Evolutionary conservation across 2,888 invertebrate genomes (phyloP).

Genomic region (Elaeidobius kamerunicus): DNA sequence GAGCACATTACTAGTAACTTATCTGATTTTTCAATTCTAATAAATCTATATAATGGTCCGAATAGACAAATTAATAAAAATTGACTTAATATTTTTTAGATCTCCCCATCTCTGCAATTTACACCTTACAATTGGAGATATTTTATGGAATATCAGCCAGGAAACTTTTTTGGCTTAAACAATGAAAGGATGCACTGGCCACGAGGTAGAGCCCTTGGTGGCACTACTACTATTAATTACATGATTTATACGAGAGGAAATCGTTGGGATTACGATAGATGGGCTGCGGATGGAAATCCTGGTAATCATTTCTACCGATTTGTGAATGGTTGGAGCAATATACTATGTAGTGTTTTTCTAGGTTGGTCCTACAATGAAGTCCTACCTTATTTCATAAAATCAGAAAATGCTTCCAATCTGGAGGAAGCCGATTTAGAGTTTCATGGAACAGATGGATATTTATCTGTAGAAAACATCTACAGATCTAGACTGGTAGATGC

Average conservation of each 20-base stretch:
- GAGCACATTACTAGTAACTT: too few species aligned
- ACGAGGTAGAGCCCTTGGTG: conserved; percentile 61
- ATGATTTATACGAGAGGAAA: conserved; percentile 92
- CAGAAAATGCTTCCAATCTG: conserved; percentile 51
- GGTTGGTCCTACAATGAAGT: conserved; percentile 68
- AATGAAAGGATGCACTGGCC: conserved; percentile 49
- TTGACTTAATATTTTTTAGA: conserved; percentile 14
- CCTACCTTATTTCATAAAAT: conserved; percentile 70
- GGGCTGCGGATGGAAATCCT: conserved; percentile 69
- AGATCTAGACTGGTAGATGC: conserved; percentile 47
- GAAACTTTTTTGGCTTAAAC: conserved; percentile 26
- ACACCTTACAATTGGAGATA: conserved; percentile 48
- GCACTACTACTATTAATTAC: conserved; percentile 82
- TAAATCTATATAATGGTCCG: too few species aligned
- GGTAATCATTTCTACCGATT: too few species aligned
- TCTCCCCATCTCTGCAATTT: conserved; percentile 45
- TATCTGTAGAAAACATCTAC: conserved; percentile 60
- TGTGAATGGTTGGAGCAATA: background rate
- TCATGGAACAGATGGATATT: conserved; percentile 60
- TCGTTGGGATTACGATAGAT: conserved; percentile 79
- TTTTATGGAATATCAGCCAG: conserved; percentile 43
- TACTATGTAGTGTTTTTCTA: background rate
- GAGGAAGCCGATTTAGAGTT: conserved; percentile 54
- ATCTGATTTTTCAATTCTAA: too few species aligned
- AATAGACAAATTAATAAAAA: too few species aligned